phyloP scores from a whole-genome alignment of 92 coral and sea anemone genomes.

The Parazoanthus darwini region DNA sequence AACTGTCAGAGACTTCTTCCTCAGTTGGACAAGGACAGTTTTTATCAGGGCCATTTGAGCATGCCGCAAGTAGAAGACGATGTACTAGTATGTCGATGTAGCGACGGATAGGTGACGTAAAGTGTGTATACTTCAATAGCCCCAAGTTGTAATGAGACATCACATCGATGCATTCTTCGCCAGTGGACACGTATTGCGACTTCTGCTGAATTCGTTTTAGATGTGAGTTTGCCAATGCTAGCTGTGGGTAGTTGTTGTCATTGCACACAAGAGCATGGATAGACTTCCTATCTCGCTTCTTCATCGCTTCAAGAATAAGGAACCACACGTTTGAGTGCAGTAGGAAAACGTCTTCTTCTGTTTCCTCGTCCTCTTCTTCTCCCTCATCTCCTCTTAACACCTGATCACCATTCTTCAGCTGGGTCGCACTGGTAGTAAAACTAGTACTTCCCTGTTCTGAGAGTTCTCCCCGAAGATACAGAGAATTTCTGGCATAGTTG shows the following conservation, averaged over 20 bases:
- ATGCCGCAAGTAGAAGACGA: slow-evolving; percentile 57
- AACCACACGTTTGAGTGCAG: slow-evolving; percentile 62
- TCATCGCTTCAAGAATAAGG: slow-evolving; percentile 49
- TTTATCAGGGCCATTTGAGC: not conserved
- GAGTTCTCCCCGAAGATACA: slow-evolving; percentile 25
- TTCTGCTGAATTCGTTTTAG: slow-evolving; percentile 66
- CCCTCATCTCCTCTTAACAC: not conserved
- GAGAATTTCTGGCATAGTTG: slow-evolving; percentile 52
- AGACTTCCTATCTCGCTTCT: slow-evolving; percentile 34
- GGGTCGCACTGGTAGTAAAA: not conserved
- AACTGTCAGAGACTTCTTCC: slow-evolving; percentile 69
- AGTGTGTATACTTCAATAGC: slow-evolving; percentile 70
- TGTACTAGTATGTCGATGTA: slow-evolving; percentile 90
- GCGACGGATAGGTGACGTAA: slow-evolving; percentile 95
- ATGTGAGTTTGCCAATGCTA: slow-evolving; percentile 65
- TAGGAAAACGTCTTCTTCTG: slow-evolving; percentile 35
- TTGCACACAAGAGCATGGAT: slow-evolving; percentile 62
- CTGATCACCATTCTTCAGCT: not conserved
- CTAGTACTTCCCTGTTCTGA: not conserved
- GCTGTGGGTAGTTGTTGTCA: slow-evolving; percentile 74
- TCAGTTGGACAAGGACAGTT: not conserved
- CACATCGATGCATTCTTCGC: slow-evolving; percentile 40
- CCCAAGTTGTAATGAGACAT: slow-evolving; percentile 60
- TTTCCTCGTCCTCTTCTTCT: slow-evolving; percentile 15
- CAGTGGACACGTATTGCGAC: slow-evolving; percentile 69